Conservation (phyloP, 1,140 invertebrate genomes). For the Nasonia longicornis region DNA sequence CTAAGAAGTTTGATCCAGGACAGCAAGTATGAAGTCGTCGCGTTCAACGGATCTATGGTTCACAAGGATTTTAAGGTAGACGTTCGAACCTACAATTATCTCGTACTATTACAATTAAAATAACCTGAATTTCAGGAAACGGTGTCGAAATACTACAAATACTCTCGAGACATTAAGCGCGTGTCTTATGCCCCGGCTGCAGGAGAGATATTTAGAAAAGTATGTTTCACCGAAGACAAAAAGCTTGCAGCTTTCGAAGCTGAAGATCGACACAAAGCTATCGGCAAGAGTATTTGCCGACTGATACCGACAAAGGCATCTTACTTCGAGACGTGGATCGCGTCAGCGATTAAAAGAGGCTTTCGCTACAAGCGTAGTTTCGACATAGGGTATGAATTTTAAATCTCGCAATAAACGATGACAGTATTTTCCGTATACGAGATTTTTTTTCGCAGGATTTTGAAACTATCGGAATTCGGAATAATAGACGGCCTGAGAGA, state of each 20-base stretch:
- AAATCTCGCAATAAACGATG: background rate
- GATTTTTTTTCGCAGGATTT: conserved; percentile 34
- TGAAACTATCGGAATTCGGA: conserved; percentile 51
- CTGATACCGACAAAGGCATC: background rate
- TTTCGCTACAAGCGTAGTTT: conserved; percentile 47
- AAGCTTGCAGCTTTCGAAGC: conserved; percentile 47
- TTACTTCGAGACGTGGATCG: conserved; percentile 48
- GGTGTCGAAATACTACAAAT: conserved; percentile 6
- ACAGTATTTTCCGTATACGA: background rate
- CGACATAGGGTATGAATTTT: conserved; percentile 44
- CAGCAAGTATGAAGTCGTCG: conserved; percentile 50
- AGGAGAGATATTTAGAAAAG: conserved; percentile 31
- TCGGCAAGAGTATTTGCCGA: conserved; percentile 30
- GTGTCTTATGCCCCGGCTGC: conserved; percentile 9
- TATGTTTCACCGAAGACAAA: conserved; percentile 36
- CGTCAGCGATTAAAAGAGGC: conserved; percentile 43
- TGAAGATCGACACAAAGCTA: conserved; percentile 39
- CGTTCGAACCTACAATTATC: conserved; percentile 2
- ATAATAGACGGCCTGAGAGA: conserved; percentile 44
- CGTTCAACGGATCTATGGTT: conserved; percentile 45
- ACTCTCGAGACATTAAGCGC: background rate
- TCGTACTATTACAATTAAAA: background rate
- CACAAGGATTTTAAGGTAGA: conserved; percentile 29
- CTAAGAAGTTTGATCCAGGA: conserved; percentile 49
- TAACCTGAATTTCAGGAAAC: background rate